phyloP scores from a whole-genome alignment of 2,888 invertebrate genomes.

The Pachymerium ferrugineum region DNA sequence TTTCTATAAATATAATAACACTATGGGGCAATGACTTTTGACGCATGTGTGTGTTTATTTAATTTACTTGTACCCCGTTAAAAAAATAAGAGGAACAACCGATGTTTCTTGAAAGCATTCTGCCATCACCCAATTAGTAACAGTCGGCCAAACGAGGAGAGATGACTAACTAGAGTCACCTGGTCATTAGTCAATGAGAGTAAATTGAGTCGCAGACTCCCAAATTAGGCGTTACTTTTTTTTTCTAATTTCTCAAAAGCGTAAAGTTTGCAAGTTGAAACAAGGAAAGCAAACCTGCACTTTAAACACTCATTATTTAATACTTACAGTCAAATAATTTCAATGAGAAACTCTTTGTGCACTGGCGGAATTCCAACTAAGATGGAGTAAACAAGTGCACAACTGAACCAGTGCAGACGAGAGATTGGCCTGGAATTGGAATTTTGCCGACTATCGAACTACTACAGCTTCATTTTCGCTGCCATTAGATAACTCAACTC shows the following conservation, averaged over 20 bases:
- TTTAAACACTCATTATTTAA: conserved; percentile 18
- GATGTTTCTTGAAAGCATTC: conserved; percentile 18
- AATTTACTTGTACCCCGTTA: background rate
- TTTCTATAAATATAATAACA: too few species aligned
- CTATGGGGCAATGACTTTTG: too few species aligned
- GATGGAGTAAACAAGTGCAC: conserved; percentile 16
- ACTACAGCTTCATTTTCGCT: conserved; percentile 16
- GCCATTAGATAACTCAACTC: conserved; percentile 9
- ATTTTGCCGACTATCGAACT: background rate
- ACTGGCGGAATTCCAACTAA: conserved; percentile 12
- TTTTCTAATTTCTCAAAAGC: background rate
- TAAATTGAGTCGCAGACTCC: background rate
- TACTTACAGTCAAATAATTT: conserved; percentile 27
- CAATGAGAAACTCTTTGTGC: conserved; percentile 15
- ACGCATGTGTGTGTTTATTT: too few species aligned
- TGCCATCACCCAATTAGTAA: conserved; percentile 22
- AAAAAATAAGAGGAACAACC: background rate
- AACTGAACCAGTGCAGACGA: background rate
- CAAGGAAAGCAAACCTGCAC: conserved; percentile 5
- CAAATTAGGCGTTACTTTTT: background rate
- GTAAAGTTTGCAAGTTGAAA: conserved; percentile 6
- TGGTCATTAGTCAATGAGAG: conserved; percentile 5
- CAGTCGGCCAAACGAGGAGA: background rate
- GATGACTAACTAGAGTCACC: conserved; percentile 20
- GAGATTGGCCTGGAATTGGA: conserved; percentile 23